These are phyloP conservation scores for Diaperis boleti DNA, from an alignment of 2,888 invertebrate genomes.

Conservation along the genomic window DNA sequence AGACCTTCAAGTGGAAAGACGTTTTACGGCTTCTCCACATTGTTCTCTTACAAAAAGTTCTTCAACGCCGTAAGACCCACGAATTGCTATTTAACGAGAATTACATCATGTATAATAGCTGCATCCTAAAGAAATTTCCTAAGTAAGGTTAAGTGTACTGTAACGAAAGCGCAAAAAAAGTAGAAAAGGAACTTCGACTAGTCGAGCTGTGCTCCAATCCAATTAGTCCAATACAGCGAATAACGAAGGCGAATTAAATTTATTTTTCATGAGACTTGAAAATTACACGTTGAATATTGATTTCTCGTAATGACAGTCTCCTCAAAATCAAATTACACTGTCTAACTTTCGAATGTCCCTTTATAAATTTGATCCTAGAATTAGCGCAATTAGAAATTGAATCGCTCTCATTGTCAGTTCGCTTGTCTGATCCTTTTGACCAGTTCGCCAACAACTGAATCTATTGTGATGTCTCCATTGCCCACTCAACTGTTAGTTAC, in stretches of 20 bases:
- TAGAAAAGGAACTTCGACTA: neutral
- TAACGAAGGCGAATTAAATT: slow-evolving; percentile 9
- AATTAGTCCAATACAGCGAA: slow-evolving; percentile 15
- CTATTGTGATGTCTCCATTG: slow-evolving; percentile 6
- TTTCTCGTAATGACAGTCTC: neutral
- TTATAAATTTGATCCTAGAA: neutral
- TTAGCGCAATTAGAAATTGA: slow-evolving; percentile 1
- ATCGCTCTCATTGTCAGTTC: neutral
- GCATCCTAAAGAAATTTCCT: slow-evolving; percentile 24
- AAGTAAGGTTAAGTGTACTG: slow-evolving; percentile 30
- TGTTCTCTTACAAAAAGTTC: slow-evolving; percentile 3
- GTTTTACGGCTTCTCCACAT: neutral
- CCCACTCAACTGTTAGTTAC: slow-evolving; percentile 1
- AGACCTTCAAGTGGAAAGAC: neutral
- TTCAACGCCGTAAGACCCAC: slow-evolving; percentile 1
- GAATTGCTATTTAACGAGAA: slow-evolving; percentile 5
- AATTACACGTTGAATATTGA: neutral
- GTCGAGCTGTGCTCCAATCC: slow-evolving; percentile 12
- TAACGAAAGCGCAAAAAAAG: slow-evolving; percentile 20
- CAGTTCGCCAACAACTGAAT: slow-evolving; percentile 1
- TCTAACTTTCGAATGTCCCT: neutral
- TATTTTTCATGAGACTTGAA: slow-evolving; percentile 2
- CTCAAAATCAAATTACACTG: neutral
- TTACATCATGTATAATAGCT: slow-evolving; percentile 15
- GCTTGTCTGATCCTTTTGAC: neutral